Percentiles rank a stretch among this genome's conserved stretches.
Evolutionary conservation across 2,797 vertebrate genomes (phyloP).

Genomic region (Miichthys miiuy): DNA sequence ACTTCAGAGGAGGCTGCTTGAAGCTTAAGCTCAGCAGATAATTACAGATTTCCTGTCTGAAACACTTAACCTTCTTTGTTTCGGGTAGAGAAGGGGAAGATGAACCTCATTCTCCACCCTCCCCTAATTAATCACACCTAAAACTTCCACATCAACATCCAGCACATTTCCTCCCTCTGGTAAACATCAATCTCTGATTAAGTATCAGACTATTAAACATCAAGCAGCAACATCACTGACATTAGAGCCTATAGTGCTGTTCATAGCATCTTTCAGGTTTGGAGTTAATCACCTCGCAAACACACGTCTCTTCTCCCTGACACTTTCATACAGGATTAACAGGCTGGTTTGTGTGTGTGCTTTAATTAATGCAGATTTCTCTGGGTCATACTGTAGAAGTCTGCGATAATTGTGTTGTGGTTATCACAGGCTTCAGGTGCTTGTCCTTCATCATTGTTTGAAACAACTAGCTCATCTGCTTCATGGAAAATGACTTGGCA

Average conservation of each 20-base stretch:
- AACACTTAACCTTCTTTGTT: slow-evolving; percentile 65
- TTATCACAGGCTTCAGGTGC: slow-evolving; percentile 75
- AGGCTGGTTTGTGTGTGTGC: slow-evolving; percentile 57
- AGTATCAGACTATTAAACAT: slow-evolving; percentile 79
- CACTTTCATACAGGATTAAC: slow-evolving; percentile 79
- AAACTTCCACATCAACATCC: slow-evolving; percentile 66
- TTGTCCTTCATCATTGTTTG: slow-evolving; percentile 75
- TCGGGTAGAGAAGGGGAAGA: background rate
- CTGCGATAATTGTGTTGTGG: slow-evolving; percentile 74
- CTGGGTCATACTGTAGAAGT: slow-evolving; percentile 70
- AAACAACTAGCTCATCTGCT: slow-evolving; percentile 68
- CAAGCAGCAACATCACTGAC: slow-evolving; percentile 82
- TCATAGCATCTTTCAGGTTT: slow-evolving; percentile 86
- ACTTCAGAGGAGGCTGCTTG: slow-evolving; percentile 70
- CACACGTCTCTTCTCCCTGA: slow-evolving; percentile 81
- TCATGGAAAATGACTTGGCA: slow-evolving; percentile 62
- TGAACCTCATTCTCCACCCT: background rate
- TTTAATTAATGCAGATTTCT: slow-evolving; percentile 80
- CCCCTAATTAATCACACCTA: slow-evolving; percentile 68
- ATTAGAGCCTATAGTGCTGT: slow-evolving; percentile 85
- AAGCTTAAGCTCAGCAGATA: slow-evolving; percentile 73
- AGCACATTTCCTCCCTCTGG: slow-evolving; percentile 79
- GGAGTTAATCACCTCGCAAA: slow-evolving; percentile 89
- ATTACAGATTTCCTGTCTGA: slow-evolving; percentile 73
- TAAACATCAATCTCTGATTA: slow-evolving; percentile 81